A percentile compares a stretch with the other conserved stretches of the same genome.
phyloP scores from a whole-genome alignment of 2,797 vertebrate species.

The Lepilemur septentrionalis region DNA sequence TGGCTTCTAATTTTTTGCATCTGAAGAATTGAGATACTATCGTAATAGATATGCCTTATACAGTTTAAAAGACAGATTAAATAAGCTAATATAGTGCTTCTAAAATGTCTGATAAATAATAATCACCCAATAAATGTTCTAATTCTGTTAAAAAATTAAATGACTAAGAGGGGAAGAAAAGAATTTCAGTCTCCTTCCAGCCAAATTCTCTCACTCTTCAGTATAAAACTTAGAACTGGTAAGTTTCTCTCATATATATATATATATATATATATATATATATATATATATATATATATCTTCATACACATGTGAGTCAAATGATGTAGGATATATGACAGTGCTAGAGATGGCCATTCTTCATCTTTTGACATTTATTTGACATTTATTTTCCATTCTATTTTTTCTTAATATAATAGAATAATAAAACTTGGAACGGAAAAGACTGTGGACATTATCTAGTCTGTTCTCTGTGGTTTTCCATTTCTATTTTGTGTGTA shows the following conservation, averaged over 20 bases:
- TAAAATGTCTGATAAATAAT: not conserved
- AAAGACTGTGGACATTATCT: not conserved
- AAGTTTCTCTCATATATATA: not conserved
- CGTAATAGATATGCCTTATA: not conserved
- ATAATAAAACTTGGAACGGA: not conserved
- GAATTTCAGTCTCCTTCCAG: not conserved
- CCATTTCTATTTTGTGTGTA: not conserved
- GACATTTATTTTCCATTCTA: conserved; percentile 42
- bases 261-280: not conserved
- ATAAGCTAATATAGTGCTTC: not conserved
- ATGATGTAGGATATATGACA: not conserved
- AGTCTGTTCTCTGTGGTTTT: conserved; percentile 24
- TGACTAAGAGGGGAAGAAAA: not conserved
- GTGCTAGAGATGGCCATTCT: not conserved
- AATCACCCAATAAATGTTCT: not conserved
- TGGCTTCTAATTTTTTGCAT: not conserved
- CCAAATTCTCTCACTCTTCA: not conserved
- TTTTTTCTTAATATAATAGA: conserved; percentile 27
- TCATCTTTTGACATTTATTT: conserved; percentile 47
- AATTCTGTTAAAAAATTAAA: not conserved
- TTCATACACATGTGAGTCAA: not conserved
- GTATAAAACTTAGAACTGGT: not conserved
- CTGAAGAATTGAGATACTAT: not conserved
- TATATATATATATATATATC: rapidly evolving
- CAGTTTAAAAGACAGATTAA: not conserved